Base-by-base conservation (phyloP, 2,113 vertebrate species). In the Syngnathus floridae region DNA sequence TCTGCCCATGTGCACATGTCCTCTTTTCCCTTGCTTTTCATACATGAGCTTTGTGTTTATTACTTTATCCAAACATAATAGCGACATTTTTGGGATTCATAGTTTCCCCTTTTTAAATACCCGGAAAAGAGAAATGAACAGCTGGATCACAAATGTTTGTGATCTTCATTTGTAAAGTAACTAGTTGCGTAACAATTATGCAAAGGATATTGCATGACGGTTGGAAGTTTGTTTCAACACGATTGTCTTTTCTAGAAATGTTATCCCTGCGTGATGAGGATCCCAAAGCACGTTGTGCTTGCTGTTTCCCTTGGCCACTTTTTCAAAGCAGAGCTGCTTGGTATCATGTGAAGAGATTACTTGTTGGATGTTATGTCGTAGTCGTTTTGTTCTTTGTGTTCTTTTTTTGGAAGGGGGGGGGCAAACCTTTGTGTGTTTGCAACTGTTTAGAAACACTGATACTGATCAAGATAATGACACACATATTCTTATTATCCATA, bases 171-270 rank as follows among this genome's bases (percentile, higher is more conserved):
- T 56, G 54, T 56, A 56, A 56, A 35, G 26, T 35, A 16, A 56
- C 54, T 56, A 7, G 54, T 56, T 56, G 54, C 54, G 35, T 56
- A 56, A 56, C 26, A 16, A 14, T 17, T 31, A 35, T 55, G 54
- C 54, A 55, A 55, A 22, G 17, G 21, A 41, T 58, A 40, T 35
- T 67, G 67, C 64, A 65, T 75, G 61, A 55, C 62, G 31, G 7
- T 68, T 68, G 59, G 65, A 69, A 63, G 43, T 58, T 63, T 10
- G 65, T 65, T 84, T 71, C 75, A 64, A 55, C 31, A 59, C 62
- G 55, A 76, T 71, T 72, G 56, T 70, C 37, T 56, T 64, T 65
- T 62, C 57, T 7, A 21, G 38, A 17, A 1, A 41, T 52, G 58
- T 57, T 1, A 7, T 21, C 56, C 41, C 72, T 74, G 65, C 40